These are phyloP conservation scores for Emydocephalus ijimae DNA, from an alignment of 2,113 vertebrate genomes.

Conservation along the genomic window DNA sequence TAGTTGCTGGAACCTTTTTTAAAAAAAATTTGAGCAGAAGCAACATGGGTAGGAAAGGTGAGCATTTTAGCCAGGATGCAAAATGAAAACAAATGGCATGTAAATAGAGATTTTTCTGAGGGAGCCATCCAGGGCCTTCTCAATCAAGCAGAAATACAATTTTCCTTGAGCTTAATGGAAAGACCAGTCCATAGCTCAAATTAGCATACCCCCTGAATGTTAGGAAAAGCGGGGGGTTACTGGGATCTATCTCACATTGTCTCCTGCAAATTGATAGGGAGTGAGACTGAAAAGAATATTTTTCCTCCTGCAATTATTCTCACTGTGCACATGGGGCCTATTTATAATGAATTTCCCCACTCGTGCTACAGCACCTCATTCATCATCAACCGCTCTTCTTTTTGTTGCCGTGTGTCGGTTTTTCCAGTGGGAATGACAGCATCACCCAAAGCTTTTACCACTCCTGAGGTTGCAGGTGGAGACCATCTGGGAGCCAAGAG, in stretches of 20 bases:
- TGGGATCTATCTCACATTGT: slow-evolving; percentile 22
- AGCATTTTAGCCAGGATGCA: background rate
- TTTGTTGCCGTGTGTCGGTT: slow-evolving; percentile 23
- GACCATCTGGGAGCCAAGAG: slow-evolving; percentile 54
- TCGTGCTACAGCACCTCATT: slow-evolving; percentile 38
- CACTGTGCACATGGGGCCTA: slow-evolving; percentile 34
- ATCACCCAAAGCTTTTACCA: slow-evolving; percentile 26
- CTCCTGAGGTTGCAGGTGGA: slow-evolving; percentile 59
- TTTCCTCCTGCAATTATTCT: slow-evolving; percentile 51
- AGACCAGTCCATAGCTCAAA: slow-evolving; percentile 12
- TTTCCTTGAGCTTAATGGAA: slow-evolving; percentile 6
- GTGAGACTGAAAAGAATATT: slow-evolving; percentile 22
- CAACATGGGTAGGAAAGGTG: background rate
- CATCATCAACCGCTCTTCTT: slow-evolving; percentile 39
- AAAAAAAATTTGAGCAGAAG: background rate
- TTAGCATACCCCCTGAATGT: slow-evolving; percentile 14
- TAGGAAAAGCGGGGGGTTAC: slow-evolving; percentile 11
- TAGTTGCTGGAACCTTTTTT: background rate
- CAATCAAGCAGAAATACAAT: background rate
- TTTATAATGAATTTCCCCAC: slow-evolving; percentile 55
- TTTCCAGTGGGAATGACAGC: slow-evolving; percentile 54
- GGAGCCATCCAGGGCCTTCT: slow-evolving; percentile 8
- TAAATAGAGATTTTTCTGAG: slow-evolving; percentile 28
- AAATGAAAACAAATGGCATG: background rate
- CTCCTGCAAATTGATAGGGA: slow-evolving; percentile 35